Base-by-base conservation (phyloP, 2,888 invertebrate genomes). In the Melinopterus prodromus region DNA sequence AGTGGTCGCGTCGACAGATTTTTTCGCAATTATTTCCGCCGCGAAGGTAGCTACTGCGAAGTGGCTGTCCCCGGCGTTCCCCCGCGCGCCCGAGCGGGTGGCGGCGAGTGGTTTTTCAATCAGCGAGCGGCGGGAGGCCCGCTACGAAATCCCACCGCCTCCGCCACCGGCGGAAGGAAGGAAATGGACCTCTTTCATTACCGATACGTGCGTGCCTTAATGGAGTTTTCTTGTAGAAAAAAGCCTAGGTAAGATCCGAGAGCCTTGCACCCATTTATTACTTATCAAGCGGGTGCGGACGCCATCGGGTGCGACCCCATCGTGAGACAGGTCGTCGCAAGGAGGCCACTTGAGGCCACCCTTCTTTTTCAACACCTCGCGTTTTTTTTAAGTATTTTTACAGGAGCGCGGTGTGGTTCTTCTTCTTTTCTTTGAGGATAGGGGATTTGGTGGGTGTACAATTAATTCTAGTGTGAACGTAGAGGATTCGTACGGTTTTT, bases 141-240 rank as follows among this genome's bases (percentile, higher is more conserved):
- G 26, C 26, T 26, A 26, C 26, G 26, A 26, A 71, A 71, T 71
- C 71, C 71, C 74, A 74, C 74, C 74, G 36, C 81, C 81, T 82
- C 80, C 77, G 76, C 35, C 77, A 69, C 26, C 16, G 75, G 53
- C 76, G 77, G 38, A 81, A 71, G 86, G 85, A 87, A 86, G 88
- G 88, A 88, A 88, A 87, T 87, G 88, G 87, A 88, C 86, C 85
- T 88, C 88, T 88, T 89, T 89, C 88, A 88, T 88, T 89, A 88
- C 87, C 86, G 84, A 88, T 88, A 89, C 88, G 88, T 89, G 88
- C 89, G 88, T 87, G 86, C 88, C 88, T 89, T 89, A 89, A 89
- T 89, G 89, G 89, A 89, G 87, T 89, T 89, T 88, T 87, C 89
- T 88, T 89, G 88, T 88, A 88, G 87, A 88, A 88, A 88, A 88